A percentile compares a stretch with the other conserved stretches of the same genome.
Conservation (phyloP, 2,113 vertebrate genomes). For the Cichladusa arquata region DNA sequence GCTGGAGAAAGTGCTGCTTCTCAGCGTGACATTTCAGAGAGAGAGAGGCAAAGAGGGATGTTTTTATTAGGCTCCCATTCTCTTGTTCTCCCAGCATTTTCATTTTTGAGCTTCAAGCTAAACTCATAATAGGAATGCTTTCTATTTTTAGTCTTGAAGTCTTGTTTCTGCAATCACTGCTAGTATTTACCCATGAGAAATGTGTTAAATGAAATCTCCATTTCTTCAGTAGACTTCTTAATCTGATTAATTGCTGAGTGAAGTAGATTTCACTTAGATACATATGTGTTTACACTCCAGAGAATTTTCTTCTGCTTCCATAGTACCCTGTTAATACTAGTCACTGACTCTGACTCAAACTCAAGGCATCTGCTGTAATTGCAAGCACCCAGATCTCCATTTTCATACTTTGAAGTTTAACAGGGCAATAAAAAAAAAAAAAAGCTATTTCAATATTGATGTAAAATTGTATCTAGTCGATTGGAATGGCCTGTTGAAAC, state of each 20-base stretch:
- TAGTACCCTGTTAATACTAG: background rate
- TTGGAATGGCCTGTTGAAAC: background rate
- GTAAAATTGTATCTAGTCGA: background rate
- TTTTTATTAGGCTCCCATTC: constrained; percentile 6
- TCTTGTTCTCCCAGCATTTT: constrained; percentile 1
- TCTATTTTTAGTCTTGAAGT: background rate
- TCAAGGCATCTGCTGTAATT: background rate
- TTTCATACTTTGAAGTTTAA: background rate
- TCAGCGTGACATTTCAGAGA: constrained; percentile 7
- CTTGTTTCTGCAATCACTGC: constrained; percentile 1
- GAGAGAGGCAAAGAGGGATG: background rate
- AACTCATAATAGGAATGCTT: background rate
- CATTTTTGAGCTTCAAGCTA: background rate
- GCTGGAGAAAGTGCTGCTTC: background rate
- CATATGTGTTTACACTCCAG: background rate
- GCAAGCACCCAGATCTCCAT: background rate
- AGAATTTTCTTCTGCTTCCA: background rate
- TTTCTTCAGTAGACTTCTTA: background rate
- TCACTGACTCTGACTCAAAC: background rate
- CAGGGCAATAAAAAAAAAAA: background rate
- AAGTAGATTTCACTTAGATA: background rate
- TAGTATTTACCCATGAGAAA: constrained; percentile 5
- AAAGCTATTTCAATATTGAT: background rate
- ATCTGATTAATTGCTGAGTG: constrained; percentile 15
- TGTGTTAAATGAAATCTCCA: background rate